Conservation (phyloP, 2,113 vertebrate genomes). For the Ammodytes marinus region DNA sequence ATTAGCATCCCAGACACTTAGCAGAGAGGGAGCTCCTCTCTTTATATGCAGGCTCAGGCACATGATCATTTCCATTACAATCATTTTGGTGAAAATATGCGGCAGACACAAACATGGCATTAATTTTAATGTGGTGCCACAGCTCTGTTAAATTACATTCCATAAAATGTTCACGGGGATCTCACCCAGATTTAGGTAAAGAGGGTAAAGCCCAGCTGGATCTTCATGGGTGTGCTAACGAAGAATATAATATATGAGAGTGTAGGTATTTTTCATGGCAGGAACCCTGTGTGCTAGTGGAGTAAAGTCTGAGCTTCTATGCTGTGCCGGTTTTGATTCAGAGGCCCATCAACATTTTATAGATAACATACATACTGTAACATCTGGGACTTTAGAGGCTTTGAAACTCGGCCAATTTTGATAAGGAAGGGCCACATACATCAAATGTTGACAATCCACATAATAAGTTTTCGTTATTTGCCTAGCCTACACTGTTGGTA, state of each 20-base stretch:
- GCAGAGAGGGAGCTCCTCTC: constrained; percentile 53
- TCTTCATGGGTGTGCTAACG: constrained; percentile 28
- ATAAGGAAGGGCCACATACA: not conserved
- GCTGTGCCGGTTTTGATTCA: constrained; percentile 31
- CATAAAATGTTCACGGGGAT: constrained; percentile 83
- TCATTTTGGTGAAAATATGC: constrained; percentile 78
- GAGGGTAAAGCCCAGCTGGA: constrained; percentile 50
- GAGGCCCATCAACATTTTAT: constrained; percentile 10
- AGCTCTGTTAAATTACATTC: constrained; percentile 79
- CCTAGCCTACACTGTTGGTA: not conserved
- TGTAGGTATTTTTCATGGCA: constrained; percentile 25
- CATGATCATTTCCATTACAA: constrained; percentile 82
- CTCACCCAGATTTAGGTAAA: constrained; percentile 69
- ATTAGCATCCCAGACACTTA: constrained; percentile 76
- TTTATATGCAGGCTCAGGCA: constrained; percentile 74
- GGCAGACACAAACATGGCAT: constrained; percentile 80
- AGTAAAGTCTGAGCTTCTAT: constrained; percentile 19
- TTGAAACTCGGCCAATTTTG: not conserved
- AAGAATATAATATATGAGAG: constrained; percentile 28
- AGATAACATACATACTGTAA: not conserved
- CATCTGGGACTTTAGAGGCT: not conserved
- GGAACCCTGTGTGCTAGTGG: constrained; percentile 2
- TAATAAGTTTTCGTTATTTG: not conserved
- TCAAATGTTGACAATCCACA: not conserved
- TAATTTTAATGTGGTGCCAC: constrained; percentile 80